Evolutionary conservation across 2,888 invertebrate genomes (phyloP).

Genomic region (Oscheius sp.): DNA sequence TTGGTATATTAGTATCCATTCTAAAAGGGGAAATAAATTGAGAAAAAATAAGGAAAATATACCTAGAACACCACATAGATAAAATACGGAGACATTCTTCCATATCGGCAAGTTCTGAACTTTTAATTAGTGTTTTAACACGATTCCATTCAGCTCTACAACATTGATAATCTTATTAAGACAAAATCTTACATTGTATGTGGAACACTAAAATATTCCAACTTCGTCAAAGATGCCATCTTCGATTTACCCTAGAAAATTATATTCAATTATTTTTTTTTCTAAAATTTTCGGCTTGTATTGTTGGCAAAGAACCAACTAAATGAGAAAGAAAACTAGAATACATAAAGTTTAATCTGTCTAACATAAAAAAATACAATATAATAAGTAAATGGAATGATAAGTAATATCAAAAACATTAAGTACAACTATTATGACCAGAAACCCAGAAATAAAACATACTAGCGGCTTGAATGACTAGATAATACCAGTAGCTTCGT

Average conservation of each 20-base stretch:
- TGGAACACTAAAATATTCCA: slow-evolving; percentile 8
- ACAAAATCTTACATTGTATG: slow-evolving; percentile 23
- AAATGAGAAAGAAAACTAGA: too few relatives aligned
- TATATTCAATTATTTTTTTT: slow-evolving; percentile 4
- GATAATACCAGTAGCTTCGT: not conserved
- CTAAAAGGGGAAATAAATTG: slow-evolving; percentile 28
- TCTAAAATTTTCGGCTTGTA: too few relatives aligned
- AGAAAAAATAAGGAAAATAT: not conserved
- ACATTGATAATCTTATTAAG: not conserved
- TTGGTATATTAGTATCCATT: slow-evolving; percentile 44
- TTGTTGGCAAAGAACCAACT: too few relatives aligned
- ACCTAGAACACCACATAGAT: slow-evolving; percentile 51
- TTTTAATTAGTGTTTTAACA: slow-evolving; percentile 42
- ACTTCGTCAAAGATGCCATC: too few relatives aligned
- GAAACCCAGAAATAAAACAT: not conserved
- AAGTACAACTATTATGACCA: not conserved
- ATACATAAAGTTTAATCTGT: too few relatives aligned
- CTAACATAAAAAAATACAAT: too few relatives aligned
- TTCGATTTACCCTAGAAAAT: not conserved
- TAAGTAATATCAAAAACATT: not conserved
- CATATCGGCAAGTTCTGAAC: slow-evolving; percentile 42
- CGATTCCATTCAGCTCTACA: slow-evolving; percentile 57
- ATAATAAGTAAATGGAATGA: too few relatives aligned
- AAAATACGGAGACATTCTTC: slow-evolving; percentile 47
- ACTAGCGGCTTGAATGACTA: not conserved